A percentile compares a stretch with the other conserved stretches of the same genome.
Conservation (phyloP, 2,888 invertebrate genomes). For the Digitonthophagus gazella region DNA sequence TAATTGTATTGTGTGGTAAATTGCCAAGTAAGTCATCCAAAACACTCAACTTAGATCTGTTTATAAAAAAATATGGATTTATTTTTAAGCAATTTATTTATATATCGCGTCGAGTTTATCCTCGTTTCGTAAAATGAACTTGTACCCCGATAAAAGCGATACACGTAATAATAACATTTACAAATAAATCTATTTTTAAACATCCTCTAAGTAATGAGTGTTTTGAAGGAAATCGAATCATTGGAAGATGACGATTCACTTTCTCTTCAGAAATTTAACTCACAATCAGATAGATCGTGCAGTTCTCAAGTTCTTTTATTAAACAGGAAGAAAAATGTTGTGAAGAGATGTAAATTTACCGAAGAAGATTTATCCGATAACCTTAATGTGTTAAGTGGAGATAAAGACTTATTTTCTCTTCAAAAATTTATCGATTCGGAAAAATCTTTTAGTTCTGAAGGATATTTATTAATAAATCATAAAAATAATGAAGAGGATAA, state of each 20-base stretch:
- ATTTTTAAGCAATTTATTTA: neutral
- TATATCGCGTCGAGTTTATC: neutral
- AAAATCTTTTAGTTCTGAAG: neutral
- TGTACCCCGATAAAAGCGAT: too few relatives aligned
- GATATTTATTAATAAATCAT: constrained; percentile 23
- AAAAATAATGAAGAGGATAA: constrained; percentile 16
- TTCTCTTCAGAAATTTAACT: neutral
- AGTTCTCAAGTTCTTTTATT: neutral
- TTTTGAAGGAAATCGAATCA: neutral
- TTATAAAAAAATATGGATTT: neutral
- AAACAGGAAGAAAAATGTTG: neutral
- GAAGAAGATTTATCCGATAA: too few relatives aligned
- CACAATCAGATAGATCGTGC: neutral
- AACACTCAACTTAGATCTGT: neutral
- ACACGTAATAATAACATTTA: neutral
- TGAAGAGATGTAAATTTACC: too few relatives aligned
- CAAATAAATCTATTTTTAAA: neutral
- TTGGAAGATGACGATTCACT: neutral
- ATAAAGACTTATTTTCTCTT: too few relatives aligned
- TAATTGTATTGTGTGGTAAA: neutral
- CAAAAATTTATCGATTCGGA: too few relatives aligned
- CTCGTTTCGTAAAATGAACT: neutral
- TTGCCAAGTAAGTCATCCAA: neutral
- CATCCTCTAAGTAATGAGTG: neutral
- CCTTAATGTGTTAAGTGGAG: too few relatives aligned